Evolutionary conservation across 2,113 vertebrate genomes (phyloP), one percentile per base, ranked within the genome.

Genomic region (Dromiciops gliroides): DNA sequence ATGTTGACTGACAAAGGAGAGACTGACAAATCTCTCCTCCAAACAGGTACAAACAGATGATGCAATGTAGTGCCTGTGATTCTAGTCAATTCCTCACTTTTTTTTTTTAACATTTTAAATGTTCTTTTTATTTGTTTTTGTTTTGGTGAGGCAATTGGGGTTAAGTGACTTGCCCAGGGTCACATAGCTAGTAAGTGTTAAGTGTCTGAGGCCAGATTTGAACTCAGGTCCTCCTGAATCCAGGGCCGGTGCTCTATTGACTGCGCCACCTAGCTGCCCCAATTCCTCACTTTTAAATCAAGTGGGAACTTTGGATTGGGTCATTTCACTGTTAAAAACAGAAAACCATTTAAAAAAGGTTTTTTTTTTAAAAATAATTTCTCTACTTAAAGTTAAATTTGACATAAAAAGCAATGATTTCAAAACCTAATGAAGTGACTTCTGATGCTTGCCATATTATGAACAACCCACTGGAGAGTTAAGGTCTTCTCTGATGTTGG

Each of bases 281-380:
- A 37, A 83, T 28, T 22, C 8, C 44, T 97, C 97, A 50, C 48
- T 95, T 97, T 95, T 56, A 96, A 95, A 92, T 94, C 67, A 94
- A 96, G 25, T 49, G 67, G 16, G 19, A 92, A 49, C 31, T 89
- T 95, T 93, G 16, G 52, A 56, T 95, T 97, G 89, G 90, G 51
- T 51, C 88, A 90, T 95, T 96, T 96, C 50, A 48, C 49, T 60
- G 89, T 94, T 52, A 89, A 93, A 96, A 95, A 3, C 10, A 56
- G 93, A 93, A 96, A 96, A 90, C 0, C 89, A 16, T 92, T 56
- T 93, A 91, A 92, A 95, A 97, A 96, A 93, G 28, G 89, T 56
- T 90, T 95, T 91, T 95, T 91, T 44, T 47, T 90, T 91, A 91
- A 90, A 90, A 60, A 14, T 75, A 10, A 50, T 47, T 94, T 93